Evolutionary conservation across 64 coral and sea anemone species (phyloP).

Genomic region (Stichodactyla mertensii): DNA sequence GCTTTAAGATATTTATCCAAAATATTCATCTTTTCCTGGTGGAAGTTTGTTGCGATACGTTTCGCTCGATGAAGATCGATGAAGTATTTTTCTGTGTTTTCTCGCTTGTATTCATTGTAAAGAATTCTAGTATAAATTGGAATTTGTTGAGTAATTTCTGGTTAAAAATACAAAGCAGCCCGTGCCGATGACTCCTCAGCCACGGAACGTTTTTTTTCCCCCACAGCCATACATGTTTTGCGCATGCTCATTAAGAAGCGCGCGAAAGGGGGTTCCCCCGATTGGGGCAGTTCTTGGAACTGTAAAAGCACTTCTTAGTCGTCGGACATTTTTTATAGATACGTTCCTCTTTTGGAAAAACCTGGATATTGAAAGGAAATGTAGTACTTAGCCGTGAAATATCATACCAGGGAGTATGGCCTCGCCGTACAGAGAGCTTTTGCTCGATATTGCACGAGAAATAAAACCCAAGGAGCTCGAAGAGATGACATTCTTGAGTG

Average conservation of each 20-base stretch:
- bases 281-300: background rate
- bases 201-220: too few relatives aligned
- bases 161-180: too few relatives aligned
- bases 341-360: background rate
- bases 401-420: background rate
- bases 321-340: background rate
- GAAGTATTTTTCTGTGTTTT: too few relatives aligned
- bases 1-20: too few relatives aligned
- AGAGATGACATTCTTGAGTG: background rate
- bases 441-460: background rate
- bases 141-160: too few relatives aligned
- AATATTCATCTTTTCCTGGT: too few relatives aligned
- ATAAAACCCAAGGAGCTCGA: background rate
- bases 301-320: background rate
- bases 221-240: too few relatives aligned
- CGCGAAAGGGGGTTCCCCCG: slow-evolving; percentile 6
- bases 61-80: too few relatives aligned
- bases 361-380: background rate
- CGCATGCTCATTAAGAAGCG: background rate
- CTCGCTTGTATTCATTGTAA: too few relatives aligned
- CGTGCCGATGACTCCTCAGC: too few relatives aligned
- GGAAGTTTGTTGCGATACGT: too few relatives aligned
- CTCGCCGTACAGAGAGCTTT: slow-evolving; percentile 9
- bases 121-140: too few relatives aligned
- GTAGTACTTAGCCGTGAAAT: background rate